Conservation (phyloP, 2,888 invertebrate genomes). For the Chesias legatella region DNA sequence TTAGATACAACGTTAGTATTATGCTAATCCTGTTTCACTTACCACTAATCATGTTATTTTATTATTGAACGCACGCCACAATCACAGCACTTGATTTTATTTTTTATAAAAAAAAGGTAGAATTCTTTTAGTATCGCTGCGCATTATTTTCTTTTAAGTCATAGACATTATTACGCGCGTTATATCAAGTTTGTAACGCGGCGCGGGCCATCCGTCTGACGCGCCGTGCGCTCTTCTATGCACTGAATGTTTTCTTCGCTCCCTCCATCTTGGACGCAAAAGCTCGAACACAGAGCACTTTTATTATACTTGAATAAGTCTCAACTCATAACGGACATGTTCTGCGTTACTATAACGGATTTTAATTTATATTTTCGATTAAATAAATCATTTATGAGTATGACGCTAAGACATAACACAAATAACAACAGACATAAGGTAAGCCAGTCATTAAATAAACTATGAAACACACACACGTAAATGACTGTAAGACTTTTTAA, state of each 20-base stretch:
- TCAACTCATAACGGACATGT: slow-evolving; percentile 12
- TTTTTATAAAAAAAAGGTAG: slow-evolving; percentile 32
- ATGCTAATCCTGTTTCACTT: slow-evolving; percentile 52
- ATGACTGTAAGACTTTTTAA: too few species aligned
- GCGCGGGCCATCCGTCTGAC: slow-evolving; percentile 43
- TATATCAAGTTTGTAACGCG: slow-evolving; percentile 35
- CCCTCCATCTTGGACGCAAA: slow-evolving; percentile 23
- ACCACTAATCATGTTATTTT: slow-evolving; percentile 50
- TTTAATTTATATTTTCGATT: too few species aligned
- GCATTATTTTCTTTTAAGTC: slow-evolving; percentile 40
- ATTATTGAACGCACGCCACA: slow-evolving; percentile 40
- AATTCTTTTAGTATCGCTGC: slow-evolving; percentile 28
- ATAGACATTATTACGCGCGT: slow-evolving; percentile 46
- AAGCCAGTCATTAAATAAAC: too few species aligned
- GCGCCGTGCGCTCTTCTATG: slow-evolving; percentile 52
- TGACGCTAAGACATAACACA: too few species aligned
- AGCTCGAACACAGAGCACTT: slow-evolving; percentile 17
- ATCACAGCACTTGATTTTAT: slow-evolving; percentile 39
- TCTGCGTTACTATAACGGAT: too few species aligned
- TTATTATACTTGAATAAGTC: slow-evolving; percentile 4
- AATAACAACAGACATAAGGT: too few species aligned
- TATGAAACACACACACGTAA: too few species aligned
- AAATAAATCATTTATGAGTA: too few species aligned
- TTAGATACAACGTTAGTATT: slow-evolving; percentile 38
- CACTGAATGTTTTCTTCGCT: slow-evolving; percentile 59